A percentile compares a stretch with the other conserved stretches of the same genome.
Evolutionary conservation across 2,113 vertebrate genomes (phyloP).

Genomic region (Serilophus lunatus): DNA sequence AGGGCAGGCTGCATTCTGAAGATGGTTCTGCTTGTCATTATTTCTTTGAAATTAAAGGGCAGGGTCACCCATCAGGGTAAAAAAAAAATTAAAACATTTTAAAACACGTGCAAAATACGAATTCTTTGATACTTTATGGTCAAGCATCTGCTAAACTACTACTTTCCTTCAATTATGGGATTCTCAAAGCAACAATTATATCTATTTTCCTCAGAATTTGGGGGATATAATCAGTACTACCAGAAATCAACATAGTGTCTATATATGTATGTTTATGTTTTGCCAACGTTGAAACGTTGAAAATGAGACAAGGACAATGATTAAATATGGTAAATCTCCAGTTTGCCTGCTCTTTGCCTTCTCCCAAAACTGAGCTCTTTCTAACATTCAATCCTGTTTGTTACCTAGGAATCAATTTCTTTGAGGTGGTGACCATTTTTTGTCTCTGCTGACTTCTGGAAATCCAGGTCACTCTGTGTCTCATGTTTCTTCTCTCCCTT

Average conservation of each 20-base stretch:
- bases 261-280: not conserved
- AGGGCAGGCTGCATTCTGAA: not conserved
- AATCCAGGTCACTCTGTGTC: not conserved
- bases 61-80: not conserved
- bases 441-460: not conserved
- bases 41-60: constrained; percentile 19
- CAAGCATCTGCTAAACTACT: constrained; percentile 53
- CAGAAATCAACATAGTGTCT: not conserved
- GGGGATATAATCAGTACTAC: constrained; percentile 37
- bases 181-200: constrained; percentile 45
- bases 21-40: not conserved
- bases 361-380: not conserved
- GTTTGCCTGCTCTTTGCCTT: not conserved
- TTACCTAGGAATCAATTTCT: not conserved
- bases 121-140: constrained; percentile 33
- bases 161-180: constrained; percentile 37
- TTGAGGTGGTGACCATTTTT: not conserved
- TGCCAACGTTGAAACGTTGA: not conserved
- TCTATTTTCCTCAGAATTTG: constrained; percentile 12
- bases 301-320: not conserved
- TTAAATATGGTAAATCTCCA: constrained; percentile 5
- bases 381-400: not conserved
- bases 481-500: not conserved
- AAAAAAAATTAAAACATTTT: not conserved
- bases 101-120: not conserved